A percentile compares a stretch with the other conserved stretches of the same genome.
Evolutionary conservation across 2,113 vertebrate genomes (phyloP).

Genomic region (Chloropsis cyanopogon): DNA sequence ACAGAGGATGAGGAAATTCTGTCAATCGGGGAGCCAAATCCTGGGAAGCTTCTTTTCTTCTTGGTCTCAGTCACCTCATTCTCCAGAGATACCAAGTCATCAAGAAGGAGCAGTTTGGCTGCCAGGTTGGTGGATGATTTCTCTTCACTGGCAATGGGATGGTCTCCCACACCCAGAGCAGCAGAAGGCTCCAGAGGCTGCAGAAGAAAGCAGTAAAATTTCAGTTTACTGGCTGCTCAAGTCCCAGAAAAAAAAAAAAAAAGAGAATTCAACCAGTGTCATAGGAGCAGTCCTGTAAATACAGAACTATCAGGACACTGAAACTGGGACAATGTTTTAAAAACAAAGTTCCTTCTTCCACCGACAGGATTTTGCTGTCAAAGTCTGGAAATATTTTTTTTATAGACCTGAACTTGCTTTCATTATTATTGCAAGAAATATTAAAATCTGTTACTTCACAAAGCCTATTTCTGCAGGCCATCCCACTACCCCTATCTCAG

Average conservation of each 20-base stretch:
- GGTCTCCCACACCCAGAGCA: background rate
- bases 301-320: background rate
- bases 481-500: background rate
- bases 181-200: slow-evolving; percentile 60
- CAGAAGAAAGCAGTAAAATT: background rate
- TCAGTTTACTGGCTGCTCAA: background rate
- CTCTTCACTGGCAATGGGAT: slow-evolving; percentile 19
- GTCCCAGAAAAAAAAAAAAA: background rate
- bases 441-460: background rate
- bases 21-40: slow-evolving; percentile 82
- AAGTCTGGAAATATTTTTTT: background rate
- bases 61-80: slow-evolving; percentile 88
- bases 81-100: slow-evolving; percentile 79
- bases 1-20: slow-evolving; percentile 81
- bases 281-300: background rate
- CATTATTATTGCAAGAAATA: background rate
- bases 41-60: slow-evolving; percentile 87
- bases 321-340: background rate
- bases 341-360: background rate
- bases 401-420: background rate
- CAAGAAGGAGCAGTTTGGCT: slow-evolving; percentile 75
- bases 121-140: slow-evolving; percentile 69
- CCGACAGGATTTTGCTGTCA: background rate
- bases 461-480: background rate
- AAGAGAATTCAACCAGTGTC: background rate